These are phyloP conservation scores for Magallana ariakensis DNA, from an alignment of 1,140 invertebrate species.

Conservation along the genomic window DNA sequence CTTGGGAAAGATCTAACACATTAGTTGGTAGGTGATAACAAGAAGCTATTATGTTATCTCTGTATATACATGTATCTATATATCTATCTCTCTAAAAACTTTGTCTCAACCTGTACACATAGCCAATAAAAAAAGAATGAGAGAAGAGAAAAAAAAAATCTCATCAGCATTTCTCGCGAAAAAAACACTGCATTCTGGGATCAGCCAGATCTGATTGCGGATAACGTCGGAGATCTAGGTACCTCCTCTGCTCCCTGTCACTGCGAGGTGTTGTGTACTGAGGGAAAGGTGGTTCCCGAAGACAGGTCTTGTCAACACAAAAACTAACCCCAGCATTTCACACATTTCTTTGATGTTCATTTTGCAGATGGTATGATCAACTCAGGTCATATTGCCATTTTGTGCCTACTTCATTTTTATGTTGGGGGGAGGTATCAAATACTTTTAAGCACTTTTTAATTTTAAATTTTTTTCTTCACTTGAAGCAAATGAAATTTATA, in stretches of 20 bases:
- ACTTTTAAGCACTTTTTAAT: too few relatives aligned
- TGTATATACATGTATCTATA: too few relatives aligned
- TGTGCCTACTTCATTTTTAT: neutral
- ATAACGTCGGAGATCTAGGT: neutral
- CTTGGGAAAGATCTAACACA: conserved; percentile 32
- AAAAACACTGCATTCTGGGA: neutral
- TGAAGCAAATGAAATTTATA: too few relatives aligned
- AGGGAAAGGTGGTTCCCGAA: neutral
- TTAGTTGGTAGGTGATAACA: conserved; percentile 36
- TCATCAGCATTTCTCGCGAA: neutral
- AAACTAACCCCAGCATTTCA: neutral
- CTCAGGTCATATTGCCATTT: neutral
- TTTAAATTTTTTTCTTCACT: too few relatives aligned
- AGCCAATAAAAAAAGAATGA: too few relatives aligned
- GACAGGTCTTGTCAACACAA: neutral
- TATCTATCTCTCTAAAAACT: too few relatives aligned
- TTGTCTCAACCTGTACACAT: too few relatives aligned
- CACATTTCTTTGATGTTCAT: conserved; percentile 17
- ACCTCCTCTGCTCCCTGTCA: neutral
- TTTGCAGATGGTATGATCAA: neutral
- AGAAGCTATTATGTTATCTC: conserved; percentile 15
- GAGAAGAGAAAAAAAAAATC: neutral
- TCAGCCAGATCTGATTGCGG: conserved; percentile 4
- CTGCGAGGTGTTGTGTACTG: conserved; percentile 1
- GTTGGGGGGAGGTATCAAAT: too few relatives aligned